Evolutionary conservation across 2,113 vertebrate species (phyloP), one percentile per base, ranked within the genome.

Genomic region (Herpetotheres cachinnans): DNA sequence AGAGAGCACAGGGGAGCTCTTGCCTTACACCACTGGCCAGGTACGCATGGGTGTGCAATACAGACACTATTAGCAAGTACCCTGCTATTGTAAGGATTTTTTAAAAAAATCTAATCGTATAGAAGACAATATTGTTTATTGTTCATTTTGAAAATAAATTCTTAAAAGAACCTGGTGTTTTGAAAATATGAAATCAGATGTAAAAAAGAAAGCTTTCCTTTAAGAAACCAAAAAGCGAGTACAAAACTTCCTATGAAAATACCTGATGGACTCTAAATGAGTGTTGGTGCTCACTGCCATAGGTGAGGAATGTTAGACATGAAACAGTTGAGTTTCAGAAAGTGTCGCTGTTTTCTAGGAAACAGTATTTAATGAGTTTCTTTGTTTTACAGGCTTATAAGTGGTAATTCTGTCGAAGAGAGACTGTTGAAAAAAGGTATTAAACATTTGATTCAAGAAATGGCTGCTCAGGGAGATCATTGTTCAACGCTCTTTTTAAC

Each of bases 401-500:
- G 98, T 70, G 98, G 99, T 9, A 99, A 99, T 95, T 99, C 99
- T 22, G 98, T 99, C 15, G 99, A 99, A 95, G 99, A 99, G 95
- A 99, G 99, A 78, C 96, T 99, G 36, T 89, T 99, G 93, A 99
- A 99, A 97, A 99, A 99, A 8, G 98, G 98, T 82, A 99, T 99
- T 52, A 99, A 99, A 97, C 98, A 98, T 93, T 93, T 99, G 70
- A 98, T 99, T 90, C 97, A 99, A 93, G 99, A 99, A 93, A 98
- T 99, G 73, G 98, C 99, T 50, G 98, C 99, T 19, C 98, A 99
- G 89, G 98, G 99, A 27, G 98, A 98, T 2, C 98, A 99, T 93
- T 99, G 99, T 97, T 99, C 98, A 47, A 96, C 98, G 95, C 98
- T 98, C 3, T 98, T 98, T 96, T 98, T 99, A 86, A 99, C 98